Conservation (phyloP, 2,113 vertebrate genomes). For the Chamaetylas fuelleborni region DNA sequence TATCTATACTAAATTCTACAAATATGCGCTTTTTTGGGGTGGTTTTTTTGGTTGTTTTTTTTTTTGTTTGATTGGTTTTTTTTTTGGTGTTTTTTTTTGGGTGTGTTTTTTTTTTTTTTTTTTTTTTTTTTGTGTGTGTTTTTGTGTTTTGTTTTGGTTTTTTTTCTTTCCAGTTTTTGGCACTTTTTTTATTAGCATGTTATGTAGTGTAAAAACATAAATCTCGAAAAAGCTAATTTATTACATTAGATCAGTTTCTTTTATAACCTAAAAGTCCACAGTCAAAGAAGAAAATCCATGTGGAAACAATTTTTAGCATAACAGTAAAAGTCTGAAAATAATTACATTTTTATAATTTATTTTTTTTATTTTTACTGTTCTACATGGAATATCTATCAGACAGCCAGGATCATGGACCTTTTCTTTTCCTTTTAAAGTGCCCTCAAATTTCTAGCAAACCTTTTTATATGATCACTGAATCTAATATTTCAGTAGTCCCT, state of each 20-base stretch:
- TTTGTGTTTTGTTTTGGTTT: background rate
- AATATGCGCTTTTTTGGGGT: background rate
- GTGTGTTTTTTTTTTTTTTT: background rate
- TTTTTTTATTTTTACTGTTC: background rate
- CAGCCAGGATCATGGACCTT: background rate
- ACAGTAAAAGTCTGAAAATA: background rate
- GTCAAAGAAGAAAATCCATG: background rate
- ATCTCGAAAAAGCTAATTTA: background rate
- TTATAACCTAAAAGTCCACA: fast-evolving
- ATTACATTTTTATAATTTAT: background rate
- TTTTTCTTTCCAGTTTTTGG: background rate
- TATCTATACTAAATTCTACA: background rate
- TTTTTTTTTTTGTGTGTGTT: background rate
- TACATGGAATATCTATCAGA: background rate
- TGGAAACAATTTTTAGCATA: background rate
- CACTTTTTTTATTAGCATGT: background rate
- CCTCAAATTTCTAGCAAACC: background rate
- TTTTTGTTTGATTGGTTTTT: too few relatives aligned
- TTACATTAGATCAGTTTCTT: background rate
- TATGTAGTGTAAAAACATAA: background rate
- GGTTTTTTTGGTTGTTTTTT: background rate
- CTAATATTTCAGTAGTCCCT: background rate
- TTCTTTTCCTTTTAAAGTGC: background rate
- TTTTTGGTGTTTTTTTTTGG: fast-evolving
- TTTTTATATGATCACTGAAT: background rate